Evolutionary conservation across 1,140 invertebrate genomes (phyloP).

Genomic region (Paralvinella palmiformis): DNA sequence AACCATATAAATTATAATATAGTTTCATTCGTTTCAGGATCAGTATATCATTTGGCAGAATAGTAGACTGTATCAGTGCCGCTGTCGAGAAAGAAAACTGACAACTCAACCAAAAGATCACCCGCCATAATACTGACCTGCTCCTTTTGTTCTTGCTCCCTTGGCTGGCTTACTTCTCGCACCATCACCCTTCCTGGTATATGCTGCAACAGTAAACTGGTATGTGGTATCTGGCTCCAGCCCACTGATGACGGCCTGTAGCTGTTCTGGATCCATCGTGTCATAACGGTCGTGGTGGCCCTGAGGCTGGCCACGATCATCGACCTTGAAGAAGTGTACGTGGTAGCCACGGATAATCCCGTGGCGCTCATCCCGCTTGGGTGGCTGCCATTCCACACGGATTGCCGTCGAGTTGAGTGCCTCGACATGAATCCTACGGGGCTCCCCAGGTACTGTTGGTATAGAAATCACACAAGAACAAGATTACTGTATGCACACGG

Average conservation of each 20-base stretch:
- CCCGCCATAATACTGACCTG: constrained; percentile 56
- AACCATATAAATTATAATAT: too few species aligned
- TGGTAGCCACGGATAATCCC: constrained; percentile 96
- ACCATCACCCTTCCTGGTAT: constrained; percentile 91
- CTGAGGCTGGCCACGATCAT: constrained; percentile 71
- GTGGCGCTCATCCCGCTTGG: constrained; percentile 80
- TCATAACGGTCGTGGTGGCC: constrained; percentile 45
- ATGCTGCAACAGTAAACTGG: constrained; percentile 73
- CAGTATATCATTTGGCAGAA: too few species aligned
- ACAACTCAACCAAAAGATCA: too few species aligned
- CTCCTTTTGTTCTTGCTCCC: constrained; percentile 81
- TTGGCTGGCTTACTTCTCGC: constrained; percentile 70
- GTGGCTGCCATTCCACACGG: constrained; percentile 84
- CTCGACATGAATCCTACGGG: constrained; percentile 78
- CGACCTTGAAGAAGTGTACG: constrained; percentile 83
- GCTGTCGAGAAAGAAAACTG: too few species aligned
- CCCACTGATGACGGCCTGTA: constrained; percentile 76
- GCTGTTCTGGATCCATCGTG: constrained; percentile 55
- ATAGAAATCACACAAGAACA: too few species aligned
- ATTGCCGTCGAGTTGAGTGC: constrained; percentile 89
- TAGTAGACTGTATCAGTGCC: too few species aligned
- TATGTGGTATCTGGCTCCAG: constrained; percentile 90
- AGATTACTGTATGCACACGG: too few species aligned
- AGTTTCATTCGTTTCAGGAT: too few species aligned
- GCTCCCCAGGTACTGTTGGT: constrained; percentile 97